phyloP scores from a whole-genome alignment of 2,797 vertebrate genomes.

The Peromyscus attwateri region DNA sequence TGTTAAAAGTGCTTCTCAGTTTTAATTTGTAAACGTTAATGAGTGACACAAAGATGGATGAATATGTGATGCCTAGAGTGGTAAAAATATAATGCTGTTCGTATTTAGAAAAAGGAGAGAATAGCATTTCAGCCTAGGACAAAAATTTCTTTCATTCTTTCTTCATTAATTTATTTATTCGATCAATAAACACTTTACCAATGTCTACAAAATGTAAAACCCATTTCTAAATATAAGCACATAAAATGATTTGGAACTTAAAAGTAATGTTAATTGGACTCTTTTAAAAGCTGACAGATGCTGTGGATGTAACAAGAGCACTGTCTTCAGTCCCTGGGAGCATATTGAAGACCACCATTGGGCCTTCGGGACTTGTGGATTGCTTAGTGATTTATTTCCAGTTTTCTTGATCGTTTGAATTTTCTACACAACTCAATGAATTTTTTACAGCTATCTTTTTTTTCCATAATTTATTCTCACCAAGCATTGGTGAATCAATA shows the following conservation, averaged over 20 bases:
- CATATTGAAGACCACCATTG: background rate
- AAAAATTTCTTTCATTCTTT: constrained; percentile 7
- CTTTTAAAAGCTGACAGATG: background rate
- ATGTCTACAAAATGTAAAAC: background rate
- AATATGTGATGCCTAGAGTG: background rate
- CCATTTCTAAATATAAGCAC: background rate
- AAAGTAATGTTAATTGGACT: background rate
- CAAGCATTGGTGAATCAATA: background rate
- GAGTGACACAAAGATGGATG: background rate
- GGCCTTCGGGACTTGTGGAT: background rate
- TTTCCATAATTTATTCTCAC: background rate
- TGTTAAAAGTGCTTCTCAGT: background rate
- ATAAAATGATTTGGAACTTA: background rate
- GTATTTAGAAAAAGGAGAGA: background rate
- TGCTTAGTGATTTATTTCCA: constrained; percentile 1
- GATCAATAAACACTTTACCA: background rate
- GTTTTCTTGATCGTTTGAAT: background rate
- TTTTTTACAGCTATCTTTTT: background rate
- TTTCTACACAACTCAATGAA: background rate
- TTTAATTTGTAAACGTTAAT: background rate
- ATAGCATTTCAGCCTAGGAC: background rate
- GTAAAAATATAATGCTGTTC: background rate
- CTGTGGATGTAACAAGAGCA: background rate
- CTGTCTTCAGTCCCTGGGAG: background rate
- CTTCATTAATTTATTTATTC: background rate